Evolutionary conservation across 2,888 invertebrate species (phyloP).

Genomic region (Cyclophora punctaria): DNA sequence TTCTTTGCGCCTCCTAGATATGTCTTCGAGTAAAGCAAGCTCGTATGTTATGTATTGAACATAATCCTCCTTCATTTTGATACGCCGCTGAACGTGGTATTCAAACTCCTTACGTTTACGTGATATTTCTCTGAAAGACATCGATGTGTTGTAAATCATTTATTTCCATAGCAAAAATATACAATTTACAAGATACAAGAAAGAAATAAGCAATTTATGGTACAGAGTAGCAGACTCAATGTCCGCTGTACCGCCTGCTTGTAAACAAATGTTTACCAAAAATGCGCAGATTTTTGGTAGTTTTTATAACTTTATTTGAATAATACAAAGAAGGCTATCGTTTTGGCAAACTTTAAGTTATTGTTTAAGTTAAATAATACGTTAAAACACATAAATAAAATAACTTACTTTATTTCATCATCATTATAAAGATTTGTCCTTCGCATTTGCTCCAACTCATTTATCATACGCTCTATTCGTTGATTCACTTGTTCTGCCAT

Average conservation of each 20-base stretch:
- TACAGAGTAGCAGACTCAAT: background rate
- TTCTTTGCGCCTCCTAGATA: slow-evolving; percentile 77
- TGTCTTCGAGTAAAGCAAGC: slow-evolving; percentile 78
- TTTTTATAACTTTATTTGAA: no score
- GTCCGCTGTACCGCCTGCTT: background rate
- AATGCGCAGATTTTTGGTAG: no score
- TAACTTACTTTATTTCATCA: slow-evolving; percentile 79
- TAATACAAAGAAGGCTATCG: background rate
- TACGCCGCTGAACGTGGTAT: slow-evolving; percentile 80
- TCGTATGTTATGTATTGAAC: slow-evolving; percentile 82
- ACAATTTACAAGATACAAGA: background rate
- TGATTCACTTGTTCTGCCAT: slow-evolving; percentile 91
- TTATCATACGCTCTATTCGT: slow-evolving; percentile 85
- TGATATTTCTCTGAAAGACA: slow-evolving; percentile 75
- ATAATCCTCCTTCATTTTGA: slow-evolving; percentile 82
- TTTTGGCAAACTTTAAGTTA: background rate
- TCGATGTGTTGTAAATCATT: background rate
- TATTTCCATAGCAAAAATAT: background rate
- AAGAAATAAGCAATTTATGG: background rate
- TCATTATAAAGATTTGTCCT: slow-evolving; percentile 80
- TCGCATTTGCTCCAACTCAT: slow-evolving; percentile 87
- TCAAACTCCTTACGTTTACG: slow-evolving; percentile 82
- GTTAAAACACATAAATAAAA: background rate
- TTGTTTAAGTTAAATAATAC: background rate
- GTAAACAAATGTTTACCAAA: no score